Base-by-base conservation (phyloP, 2,113 vertebrate species). In the Lichenostomus cassidix region DNA sequence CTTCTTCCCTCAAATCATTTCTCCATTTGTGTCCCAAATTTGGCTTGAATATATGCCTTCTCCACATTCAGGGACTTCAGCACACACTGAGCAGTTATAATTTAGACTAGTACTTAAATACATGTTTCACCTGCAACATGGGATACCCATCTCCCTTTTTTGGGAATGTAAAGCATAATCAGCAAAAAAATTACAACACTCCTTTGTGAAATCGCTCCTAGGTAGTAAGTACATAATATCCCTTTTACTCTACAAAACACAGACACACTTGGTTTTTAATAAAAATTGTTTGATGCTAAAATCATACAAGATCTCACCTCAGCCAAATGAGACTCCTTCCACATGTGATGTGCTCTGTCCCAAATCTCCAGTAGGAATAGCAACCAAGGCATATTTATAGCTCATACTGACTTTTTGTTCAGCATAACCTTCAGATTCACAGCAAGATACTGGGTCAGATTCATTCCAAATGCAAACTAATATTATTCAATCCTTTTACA, bases 381-480 rank as follows among this genome's bases (percentile, higher is more conserved):
- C 46, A 92, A 91, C 27, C 2, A 2, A 85, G 59, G 76, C 27
- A 22, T 90, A 97, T 96, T 95, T 97, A 87, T 94, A 96, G 78
- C 55, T 85, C 71, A 70, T 28, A 92, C n/a, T 90, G 90, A 83
- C 75, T 94, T 90, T 74, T 46, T 87, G 67, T 92, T 86, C 71
- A 74, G 80, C 52, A 90, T 73, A 93, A 74, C 67, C 46, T 88
- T 90, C 71, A 90, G 64, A 60, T 95, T 64, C 63, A 63, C 52
- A 81, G 82, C 35, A 83, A 83, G 93, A 85, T 77, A 90, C 15
- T 65, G 42, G 71, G 64, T 74, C 82, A 83, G 90, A 91, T 88
- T 92, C 33, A 70, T 90, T 83, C 59, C 67, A 80, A 80, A 69
- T 16, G 21, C 50, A 79, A 91, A 76, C 78, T 50, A 81, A 64